These are phyloP conservation scores for Chrysopa pallens DNA, from an alignment of 1,140 invertebrate genomes.

Conservation along the genomic window DNA sequence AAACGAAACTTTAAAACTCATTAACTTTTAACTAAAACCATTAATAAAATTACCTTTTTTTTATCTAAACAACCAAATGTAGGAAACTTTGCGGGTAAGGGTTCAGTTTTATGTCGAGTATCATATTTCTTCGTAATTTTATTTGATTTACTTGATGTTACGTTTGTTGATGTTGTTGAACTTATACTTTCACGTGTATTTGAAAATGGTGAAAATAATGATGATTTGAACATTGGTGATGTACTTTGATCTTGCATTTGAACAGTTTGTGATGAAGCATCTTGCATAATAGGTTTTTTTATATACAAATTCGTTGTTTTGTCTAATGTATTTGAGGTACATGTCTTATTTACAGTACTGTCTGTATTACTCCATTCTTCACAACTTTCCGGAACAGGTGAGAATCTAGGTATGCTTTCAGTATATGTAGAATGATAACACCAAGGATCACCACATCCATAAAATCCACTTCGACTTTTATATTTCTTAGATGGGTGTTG, in stretches of 20 bases:
- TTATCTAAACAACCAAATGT: conserved; percentile 15
- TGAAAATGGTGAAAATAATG: not conserved
- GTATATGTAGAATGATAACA: conserved; percentile 18
- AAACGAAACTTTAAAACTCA: no score
- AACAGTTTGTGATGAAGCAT: conserved; percentile 33
- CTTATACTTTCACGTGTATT: not conserved
- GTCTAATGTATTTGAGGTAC: conserved; percentile 14
- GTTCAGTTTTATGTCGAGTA: not conserved
- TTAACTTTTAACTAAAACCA: no score
- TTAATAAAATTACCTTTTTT: conserved; percentile 3
- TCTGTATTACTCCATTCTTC: conserved; percentile 16
- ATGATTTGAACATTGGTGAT: conserved; percentile 11
- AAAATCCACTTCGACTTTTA: conserved; percentile 9
- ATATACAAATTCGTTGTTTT: conserved; percentile 9
- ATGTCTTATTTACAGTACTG: conserved; percentile 7
- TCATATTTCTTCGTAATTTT: conserved; percentile 1
- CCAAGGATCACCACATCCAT: conserved; percentile 20
- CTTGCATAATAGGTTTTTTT: conserved; percentile 10
- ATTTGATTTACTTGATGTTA: not conserved
- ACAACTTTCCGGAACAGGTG: conserved; percentile 23
- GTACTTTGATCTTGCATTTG: conserved; percentile 25
- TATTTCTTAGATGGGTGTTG: conserved; percentile 13
- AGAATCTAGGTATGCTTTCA: conserved; percentile 18
- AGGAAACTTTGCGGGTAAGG: conserved; percentile 1
- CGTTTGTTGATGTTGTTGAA: not conserved